phyloP scores from a whole-genome alignment of 2,888 invertebrate genomes.

The Erynnis tages region DNA sequence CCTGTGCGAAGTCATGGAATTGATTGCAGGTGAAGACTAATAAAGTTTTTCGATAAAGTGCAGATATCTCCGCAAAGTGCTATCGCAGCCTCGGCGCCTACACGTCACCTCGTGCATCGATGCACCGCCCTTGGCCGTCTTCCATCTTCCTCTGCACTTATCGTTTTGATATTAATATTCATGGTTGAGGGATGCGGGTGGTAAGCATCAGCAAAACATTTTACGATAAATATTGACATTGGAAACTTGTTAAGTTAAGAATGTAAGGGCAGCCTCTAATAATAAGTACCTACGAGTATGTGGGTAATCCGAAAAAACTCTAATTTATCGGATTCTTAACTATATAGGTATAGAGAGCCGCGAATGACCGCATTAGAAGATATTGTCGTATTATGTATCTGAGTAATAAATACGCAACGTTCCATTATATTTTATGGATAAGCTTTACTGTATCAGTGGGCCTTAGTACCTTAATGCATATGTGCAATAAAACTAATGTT shows the following conservation, averaged over 20 bases:
- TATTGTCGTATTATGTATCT: slow-evolving; percentile 3
- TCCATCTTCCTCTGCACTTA: slow-evolving; percentile 46
- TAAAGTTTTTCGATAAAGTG: slow-evolving; percentile 33
- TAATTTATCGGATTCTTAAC: no score
- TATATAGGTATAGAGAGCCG: no score
- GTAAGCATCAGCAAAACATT: slow-evolving; percentile 34
- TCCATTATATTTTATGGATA: slow-evolving; percentile 10
- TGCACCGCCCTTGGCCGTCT: slow-evolving; percentile 58
- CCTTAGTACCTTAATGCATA: slow-evolving; percentile 14
- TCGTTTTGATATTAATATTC: slow-evolving; percentile 50
- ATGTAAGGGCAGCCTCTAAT: no score
- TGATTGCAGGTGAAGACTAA: slow-evolving; percentile 25
- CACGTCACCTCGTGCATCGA: slow-evolving; percentile 35
- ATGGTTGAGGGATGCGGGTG: slow-evolving; percentile 48
- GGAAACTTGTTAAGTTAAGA: no score
- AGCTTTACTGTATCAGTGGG: not conserved
- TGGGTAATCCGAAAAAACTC: no score
- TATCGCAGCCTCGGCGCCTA: slow-evolving; percentile 21
- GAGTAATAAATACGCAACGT: slow-evolving; percentile 21
- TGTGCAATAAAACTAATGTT: slow-evolving; percentile 25
- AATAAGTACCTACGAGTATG: no score
- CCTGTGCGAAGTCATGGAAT: not conserved
- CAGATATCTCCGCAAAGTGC: slow-evolving; percentile 28
- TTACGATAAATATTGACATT: no score
- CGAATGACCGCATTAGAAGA: slow-evolving; percentile 10